A percentile compares a stretch with the other conserved stretches of the same genome.
These are phyloP conservation scores for rat (Rattus norvegicus) DNA, from an alignment of 2,113 vertebrate species.

Conservation along the genomic window GRCr8 NC_086028.1:62744501-62745000, in stretches of 20 bases:
- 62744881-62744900: background rate
- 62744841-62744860: background rate
- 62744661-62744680: background rate
- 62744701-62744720: too few species aligned
- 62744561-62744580: background rate
- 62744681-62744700: background rate
- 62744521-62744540: background rate
- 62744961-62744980: background rate
- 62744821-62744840: background rate
- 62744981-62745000: slow-evolving; percentile 50
- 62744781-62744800: too few species aligned
- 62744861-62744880: background rate
- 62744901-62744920: background rate
- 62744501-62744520: background rate
- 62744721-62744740: too few species aligned
- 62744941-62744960: background rate
- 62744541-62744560: background rate
- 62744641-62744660: background rate
- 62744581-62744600: slow-evolving; percentile 1
- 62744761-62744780: background rate
- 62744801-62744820: background rate
- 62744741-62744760: background rate
- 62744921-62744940: background rate
- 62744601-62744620: slow-evolving; percentile 29
- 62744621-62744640: background rate